Conservation (phyloP, 2,113 vertebrate genomes). For the Poeciliopsis retropinna region DNA sequence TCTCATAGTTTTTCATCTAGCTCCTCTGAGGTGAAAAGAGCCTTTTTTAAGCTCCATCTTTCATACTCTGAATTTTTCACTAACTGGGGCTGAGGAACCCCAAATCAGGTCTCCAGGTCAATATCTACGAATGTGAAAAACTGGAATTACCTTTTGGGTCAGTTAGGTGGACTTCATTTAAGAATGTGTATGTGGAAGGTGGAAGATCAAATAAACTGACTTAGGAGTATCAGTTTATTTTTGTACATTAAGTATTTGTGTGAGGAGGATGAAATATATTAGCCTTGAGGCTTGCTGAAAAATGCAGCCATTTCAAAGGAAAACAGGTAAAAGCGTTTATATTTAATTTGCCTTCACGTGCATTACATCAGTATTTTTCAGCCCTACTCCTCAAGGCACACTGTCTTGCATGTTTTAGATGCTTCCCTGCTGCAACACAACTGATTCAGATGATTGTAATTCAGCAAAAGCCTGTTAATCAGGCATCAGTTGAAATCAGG, state of each 20-base stretch:
- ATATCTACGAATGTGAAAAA: constrained; percentile 73
- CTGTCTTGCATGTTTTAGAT: too few species aligned
- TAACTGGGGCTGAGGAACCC: constrained; percentile 47
- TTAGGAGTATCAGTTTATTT: constrained; percentile 10
- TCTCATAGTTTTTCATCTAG: constrained; percentile 29
- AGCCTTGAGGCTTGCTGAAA: constrained; percentile 28
- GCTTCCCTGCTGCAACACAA: too few species aligned
- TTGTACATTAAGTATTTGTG: constrained; percentile 9
- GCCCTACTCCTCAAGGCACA: too few species aligned
- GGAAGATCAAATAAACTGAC: not conserved
- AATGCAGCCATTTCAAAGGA: constrained; percentile 2
- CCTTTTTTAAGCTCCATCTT: constrained; percentile 54
- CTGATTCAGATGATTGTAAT: too few species aligned
- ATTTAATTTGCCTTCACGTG: not conserved
- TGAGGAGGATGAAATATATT: constrained; percentile 22
- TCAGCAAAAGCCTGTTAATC: too few species aligned
- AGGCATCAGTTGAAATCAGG: too few species aligned
- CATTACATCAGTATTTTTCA: too few species aligned
- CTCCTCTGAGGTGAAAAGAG: constrained; percentile 31
- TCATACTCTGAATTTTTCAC: constrained; percentile 48
- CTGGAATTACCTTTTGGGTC: constrained; percentile 65
- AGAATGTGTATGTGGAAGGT: constrained; percentile 30
- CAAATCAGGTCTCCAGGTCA: constrained; percentile 59
- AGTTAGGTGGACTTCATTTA: constrained; percentile 47
- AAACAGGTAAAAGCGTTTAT: not conserved